These are phyloP conservation scores for Castor canadensis DNA, from an alignment of 2,113 vertebrate species.

Conservation along the genomic window DNA sequence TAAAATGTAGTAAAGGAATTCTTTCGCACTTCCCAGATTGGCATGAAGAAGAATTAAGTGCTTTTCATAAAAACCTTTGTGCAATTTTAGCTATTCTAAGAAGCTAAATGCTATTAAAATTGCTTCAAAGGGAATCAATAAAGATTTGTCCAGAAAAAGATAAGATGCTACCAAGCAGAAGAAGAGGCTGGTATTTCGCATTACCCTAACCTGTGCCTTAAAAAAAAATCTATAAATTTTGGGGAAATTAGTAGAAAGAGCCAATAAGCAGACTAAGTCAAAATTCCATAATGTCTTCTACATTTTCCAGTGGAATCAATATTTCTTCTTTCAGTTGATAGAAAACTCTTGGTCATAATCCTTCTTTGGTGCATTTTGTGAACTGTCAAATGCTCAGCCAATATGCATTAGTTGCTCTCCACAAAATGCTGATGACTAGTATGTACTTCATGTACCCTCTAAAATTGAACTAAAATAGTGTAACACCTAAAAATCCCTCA, in stretches of 20 bases:
- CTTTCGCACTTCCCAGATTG: neutral
- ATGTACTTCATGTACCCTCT: neutral
- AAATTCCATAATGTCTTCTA: neutral
- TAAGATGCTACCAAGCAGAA: neutral
- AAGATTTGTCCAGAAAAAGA: neutral
- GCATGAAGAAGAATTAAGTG: neutral
- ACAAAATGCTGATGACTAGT: neutral
- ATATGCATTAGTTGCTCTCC: neutral
- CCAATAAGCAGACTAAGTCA: neutral
- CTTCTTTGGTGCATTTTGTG: neutral
- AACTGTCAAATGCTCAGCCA: neutral
- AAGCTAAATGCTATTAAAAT: conserved; percentile 2
- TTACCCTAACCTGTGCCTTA: neutral
- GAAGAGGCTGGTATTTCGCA: neutral
- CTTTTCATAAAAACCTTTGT: neutral
- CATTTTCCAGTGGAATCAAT: neutral
- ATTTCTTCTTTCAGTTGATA: neutral
- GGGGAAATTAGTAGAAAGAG: neutral
- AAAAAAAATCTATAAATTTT: neutral
- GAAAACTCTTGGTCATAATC: neutral
- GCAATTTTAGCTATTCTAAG: neutral
- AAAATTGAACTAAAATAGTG: neutral
- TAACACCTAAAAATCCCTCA: neutral
- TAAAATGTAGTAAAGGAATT: neutral
- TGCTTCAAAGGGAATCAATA: neutral